phyloP scores from a whole-genome alignment of 2,797 vertebrate genomes.

The Octomys mimax region DNA sequence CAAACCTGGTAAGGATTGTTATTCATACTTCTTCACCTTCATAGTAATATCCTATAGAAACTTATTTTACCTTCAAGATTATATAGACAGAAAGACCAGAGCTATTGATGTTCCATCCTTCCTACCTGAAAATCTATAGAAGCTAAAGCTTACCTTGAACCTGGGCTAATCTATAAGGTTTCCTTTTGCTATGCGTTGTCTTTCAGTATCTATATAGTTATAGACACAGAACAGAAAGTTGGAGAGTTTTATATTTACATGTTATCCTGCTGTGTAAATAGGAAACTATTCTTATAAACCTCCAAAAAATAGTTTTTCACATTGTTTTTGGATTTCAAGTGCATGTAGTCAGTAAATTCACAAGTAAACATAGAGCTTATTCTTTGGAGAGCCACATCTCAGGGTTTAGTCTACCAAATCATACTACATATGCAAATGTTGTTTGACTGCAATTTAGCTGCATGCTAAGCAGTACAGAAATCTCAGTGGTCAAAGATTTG shows the following conservation, averaged over 20 bases:
- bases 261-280: constrained; percentile 35
- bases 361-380: constrained; percentile 71
- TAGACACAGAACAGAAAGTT: not conserved
- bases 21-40: not conserved
- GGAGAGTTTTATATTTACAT: constrained; percentile 52
- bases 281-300: constrained; percentile 55
- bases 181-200: not conserved
- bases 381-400: constrained; percentile 66
- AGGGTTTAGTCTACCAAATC: constrained; percentile 75
- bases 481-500: constrained; percentile 78
- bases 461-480: constrained; percentile 69
- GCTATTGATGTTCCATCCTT: not conserved
- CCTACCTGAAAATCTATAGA: not conserved
- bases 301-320: constrained; percentile 38
- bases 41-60: not conserved
- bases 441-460: constrained; percentile 60
- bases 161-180: not conserved
- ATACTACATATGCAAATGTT: constrained; percentile 74
- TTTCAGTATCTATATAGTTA: not conserved
- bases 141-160: not conserved
- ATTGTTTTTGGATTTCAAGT: constrained; percentile 74
- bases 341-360: constrained; percentile 69
- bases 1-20: not conserved
- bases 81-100: not conserved
- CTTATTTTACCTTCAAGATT: constrained; percentile 19